Evolutionary conservation across 2,113 vertebrate species (phyloP).

Genomic region (Setophaga coronata): DNA sequence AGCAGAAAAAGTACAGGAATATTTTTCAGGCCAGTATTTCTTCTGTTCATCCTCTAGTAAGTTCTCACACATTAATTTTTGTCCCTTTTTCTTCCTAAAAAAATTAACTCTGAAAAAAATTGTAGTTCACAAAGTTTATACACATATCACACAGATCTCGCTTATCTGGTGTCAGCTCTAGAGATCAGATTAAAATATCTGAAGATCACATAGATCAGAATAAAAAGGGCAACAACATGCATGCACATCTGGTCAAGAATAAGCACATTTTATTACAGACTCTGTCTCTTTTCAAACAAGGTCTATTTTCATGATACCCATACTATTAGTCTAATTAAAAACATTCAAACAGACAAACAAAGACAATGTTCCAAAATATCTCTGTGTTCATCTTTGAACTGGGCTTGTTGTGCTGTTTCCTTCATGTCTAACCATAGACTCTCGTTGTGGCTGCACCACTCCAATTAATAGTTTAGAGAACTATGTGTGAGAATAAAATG

Average conservation of each 20-base stretch:
- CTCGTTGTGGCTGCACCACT: not conserved
- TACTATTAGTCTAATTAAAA: not conserved
- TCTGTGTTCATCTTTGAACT: not conserved
- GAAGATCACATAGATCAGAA: not conserved
- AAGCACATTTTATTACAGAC: not conserved
- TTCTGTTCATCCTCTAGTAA: not conserved
- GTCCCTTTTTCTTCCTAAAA: not conserved
- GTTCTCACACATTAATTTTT: not conserved
- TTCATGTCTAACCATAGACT: not conserved
- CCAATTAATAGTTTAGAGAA: not conserved
- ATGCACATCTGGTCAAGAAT: not conserved
- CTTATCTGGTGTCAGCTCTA: not conserved
- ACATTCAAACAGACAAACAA: not conserved
- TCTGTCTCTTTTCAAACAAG: not conserved
- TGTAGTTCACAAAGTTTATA: not conserved
- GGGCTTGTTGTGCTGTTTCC: not conserved
- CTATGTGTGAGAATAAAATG: not conserved
- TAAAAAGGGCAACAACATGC: not conserved
- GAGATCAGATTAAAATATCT: not conserved
- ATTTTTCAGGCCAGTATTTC: not conserved
- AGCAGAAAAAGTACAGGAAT: not conserved
- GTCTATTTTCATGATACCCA: not conserved
- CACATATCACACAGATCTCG: fast-evolving
- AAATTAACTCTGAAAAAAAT: not conserved
- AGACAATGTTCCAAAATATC: not conserved